A percentile compares a stretch with the other conserved stretches of the same genome.
These are phyloP conservation scores for Tarsius wallacei DNA, from an alignment of 2,797 vertebrate species.

Conservation along the genomic window DNA sequence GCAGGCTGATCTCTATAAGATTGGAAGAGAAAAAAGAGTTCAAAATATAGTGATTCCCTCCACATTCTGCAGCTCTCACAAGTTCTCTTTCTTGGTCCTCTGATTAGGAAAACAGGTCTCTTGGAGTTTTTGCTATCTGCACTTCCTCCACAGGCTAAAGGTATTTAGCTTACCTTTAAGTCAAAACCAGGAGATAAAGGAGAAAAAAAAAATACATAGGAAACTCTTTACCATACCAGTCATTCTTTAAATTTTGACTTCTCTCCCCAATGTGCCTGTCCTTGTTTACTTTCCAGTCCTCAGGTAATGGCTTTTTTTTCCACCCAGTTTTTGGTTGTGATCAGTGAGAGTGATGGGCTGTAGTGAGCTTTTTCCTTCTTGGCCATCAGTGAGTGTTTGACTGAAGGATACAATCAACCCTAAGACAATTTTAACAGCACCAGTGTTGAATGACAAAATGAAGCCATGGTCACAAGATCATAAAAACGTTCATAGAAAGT, in stretches of 20 bases:
- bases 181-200: neutral
- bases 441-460: neutral
- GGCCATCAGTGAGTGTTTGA: neutral
- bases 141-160: neutral
- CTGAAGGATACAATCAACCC: neutral
- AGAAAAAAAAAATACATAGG: neutral
- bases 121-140: neutral
- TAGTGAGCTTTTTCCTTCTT: neutral
- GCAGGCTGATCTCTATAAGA: neutral
- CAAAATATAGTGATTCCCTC: neutral
- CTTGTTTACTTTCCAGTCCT: neutral
- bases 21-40: neutral
- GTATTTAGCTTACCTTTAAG: neutral
- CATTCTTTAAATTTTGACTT: neutral
- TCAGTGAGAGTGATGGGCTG: neutral
- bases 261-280: neutral
- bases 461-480: neutral
- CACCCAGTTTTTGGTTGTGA: neutral
- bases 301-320: neutral
- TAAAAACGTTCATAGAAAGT: neutral
- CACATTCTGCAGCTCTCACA: neutral
- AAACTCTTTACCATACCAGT: neutral
- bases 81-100: neutral
- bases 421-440: neutral
- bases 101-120: neutral